Percentiles rank a stretch among this genome's conserved stretches.
Conservation (phyloP, 2,113 vertebrate genomes). For the Meles meles region DNA sequence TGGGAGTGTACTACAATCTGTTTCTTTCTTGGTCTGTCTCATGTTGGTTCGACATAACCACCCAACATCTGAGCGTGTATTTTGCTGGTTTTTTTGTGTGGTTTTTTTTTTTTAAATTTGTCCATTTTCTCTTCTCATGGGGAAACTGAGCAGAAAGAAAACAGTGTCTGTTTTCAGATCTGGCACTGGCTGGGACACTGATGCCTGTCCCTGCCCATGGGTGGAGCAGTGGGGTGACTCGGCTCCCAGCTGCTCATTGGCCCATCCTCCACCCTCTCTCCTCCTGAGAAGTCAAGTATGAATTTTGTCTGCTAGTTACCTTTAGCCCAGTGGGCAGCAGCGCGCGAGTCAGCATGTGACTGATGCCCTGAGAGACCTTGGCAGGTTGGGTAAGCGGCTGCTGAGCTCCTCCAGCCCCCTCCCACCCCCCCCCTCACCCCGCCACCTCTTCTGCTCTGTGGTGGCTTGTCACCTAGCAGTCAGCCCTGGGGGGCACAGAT, state of each 20-base stretch:
- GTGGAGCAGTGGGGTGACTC: constrained; percentile 86
- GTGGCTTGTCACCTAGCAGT: constrained; percentile 67
- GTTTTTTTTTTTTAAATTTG: background rate
- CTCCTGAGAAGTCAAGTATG: constrained; percentile 81
- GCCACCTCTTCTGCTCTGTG: constrained; percentile 39
- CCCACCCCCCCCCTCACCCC: background rate
- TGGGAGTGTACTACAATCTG: background rate
- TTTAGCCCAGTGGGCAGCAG: constrained; percentile 86
- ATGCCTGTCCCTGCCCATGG: constrained; percentile 59
- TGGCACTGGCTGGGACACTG: constrained; percentile 43
- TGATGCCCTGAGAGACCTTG: constrained; percentile 81
- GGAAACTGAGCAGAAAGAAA: constrained; percentile 58
- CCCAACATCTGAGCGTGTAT: constrained; percentile 18
- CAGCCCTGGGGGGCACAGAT: constrained; percentile 3
- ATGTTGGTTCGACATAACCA: background rate
- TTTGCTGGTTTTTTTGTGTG: background rate
- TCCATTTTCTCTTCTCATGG: constrained; percentile 43
- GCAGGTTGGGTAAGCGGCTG: constrained; percentile 65
- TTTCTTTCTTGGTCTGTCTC: background rate
- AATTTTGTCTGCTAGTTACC: constrained; percentile 83
- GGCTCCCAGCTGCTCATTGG: constrained; percentile 83
- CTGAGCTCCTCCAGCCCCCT: constrained; percentile 52
- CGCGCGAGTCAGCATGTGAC: constrained; percentile 78
- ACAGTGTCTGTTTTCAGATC: constrained; percentile 69
- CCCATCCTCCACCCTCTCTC: constrained; percentile 65